These are phyloP conservation scores for Drosophila sp. DNA, from an alignment of 1,140 invertebrate genomes.

Conservation along the genomic window DNA sequence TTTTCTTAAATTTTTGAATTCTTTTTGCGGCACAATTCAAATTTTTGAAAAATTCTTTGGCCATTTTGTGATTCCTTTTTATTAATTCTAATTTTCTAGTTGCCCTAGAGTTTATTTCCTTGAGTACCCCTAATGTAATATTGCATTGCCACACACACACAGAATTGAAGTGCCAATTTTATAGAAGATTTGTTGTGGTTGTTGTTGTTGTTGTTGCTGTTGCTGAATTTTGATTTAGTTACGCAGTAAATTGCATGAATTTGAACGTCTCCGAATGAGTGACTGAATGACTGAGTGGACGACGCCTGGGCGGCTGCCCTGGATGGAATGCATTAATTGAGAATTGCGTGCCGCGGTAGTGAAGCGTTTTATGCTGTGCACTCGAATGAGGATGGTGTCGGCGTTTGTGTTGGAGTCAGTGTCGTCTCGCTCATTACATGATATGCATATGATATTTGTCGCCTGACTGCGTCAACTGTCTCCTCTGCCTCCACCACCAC, in stretches of 20 bases:
- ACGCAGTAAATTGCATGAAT: constrained; percentile 61
- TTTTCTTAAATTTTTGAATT: too few relatives aligned
- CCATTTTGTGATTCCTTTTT: too few relatives aligned
- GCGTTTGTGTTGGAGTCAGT: constrained; percentile 16
- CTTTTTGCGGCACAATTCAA: too few relatives aligned
- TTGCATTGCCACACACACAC: constrained; percentile 56
- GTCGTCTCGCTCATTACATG: constrained; percentile 69
- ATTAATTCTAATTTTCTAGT: too few relatives aligned
- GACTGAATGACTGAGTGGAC: constrained; percentile 20
- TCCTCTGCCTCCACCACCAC: constrained; percentile 17
- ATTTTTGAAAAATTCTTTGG: too few relatives aligned
- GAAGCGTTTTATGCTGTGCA: constrained; percentile 59
- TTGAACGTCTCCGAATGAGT: constrained; percentile 39
- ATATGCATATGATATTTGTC: constrained; percentile 80
- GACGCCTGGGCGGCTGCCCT: constrained; percentile 12
- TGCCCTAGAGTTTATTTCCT: neutral
- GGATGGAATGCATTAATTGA: constrained; percentile 72
- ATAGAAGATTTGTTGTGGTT: constrained; percentile 24
- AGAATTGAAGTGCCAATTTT: constrained; percentile 58
- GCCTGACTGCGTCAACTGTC: constrained; percentile 53
- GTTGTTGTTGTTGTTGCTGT: constrained; percentile 34
- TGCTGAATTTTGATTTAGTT: constrained; percentile 76
- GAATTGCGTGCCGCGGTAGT: constrained; percentile 67
- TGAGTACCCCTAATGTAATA: constrained; percentile 38
- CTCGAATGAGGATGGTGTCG: constrained; percentile 2